Conservation (phyloP, 2,113 vertebrate genomes). For the Athene cunicularia region DNA sequence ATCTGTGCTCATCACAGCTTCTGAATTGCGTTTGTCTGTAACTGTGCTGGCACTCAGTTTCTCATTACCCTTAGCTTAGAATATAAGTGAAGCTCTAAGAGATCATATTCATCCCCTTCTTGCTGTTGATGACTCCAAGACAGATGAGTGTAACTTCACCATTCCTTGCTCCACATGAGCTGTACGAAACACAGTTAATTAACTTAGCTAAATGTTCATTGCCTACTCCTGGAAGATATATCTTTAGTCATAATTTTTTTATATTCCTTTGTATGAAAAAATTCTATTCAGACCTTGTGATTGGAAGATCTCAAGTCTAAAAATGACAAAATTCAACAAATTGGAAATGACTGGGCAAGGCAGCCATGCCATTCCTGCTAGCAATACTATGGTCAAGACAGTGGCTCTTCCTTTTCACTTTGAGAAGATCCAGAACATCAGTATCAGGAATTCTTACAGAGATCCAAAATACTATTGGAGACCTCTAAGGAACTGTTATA, state of each 20-base stretch:
- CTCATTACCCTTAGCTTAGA: background rate
- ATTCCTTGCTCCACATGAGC: background rate
- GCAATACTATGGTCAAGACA: background rate
- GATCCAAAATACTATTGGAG: background rate
- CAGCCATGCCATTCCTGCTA: background rate
- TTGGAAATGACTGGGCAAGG: background rate
- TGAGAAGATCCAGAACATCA: background rate
- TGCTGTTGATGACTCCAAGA: background rate
- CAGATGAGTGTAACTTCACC: background rate
- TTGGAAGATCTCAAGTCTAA: background rate
- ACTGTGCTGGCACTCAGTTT: background rate
- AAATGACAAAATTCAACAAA: background rate
- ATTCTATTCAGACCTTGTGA: background rate
- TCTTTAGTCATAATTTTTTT: background rate
- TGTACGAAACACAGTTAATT: background rate
- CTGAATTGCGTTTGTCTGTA: background rate
- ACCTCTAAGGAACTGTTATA: rapidly evolving
- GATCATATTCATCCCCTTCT: background rate
- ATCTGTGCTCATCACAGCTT: background rate
- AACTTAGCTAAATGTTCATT: background rate
- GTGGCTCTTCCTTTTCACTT: background rate
- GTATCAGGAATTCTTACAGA: background rate
- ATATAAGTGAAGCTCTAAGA: background rate
- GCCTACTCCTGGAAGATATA: background rate
- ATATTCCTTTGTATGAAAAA: background rate